phyloP scores from a whole-genome alignment of 2,888 invertebrate genomes.

The Drosophila quasianomalipes region DNA sequence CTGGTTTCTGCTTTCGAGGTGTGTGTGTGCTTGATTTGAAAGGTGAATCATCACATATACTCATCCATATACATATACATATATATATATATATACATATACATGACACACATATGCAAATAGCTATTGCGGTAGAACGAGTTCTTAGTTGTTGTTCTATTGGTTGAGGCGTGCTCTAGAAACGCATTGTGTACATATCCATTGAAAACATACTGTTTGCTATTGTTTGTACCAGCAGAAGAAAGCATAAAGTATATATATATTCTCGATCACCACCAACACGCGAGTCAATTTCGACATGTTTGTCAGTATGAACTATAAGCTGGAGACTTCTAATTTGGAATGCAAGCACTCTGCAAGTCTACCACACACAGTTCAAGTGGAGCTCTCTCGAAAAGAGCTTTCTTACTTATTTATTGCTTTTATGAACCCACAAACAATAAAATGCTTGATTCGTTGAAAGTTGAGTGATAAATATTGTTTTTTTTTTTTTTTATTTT shows the following conservation, averaged over 20 bases:
- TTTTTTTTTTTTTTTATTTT: neutral
- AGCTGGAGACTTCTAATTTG: neutral
- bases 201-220: neutral
- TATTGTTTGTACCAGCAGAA: neutral
- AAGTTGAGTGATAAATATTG: neutral
- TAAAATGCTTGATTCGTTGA: neutral
- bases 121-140: neutral
- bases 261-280: neutral
- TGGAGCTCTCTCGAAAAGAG: neutral
- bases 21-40: slow-evolving; percentile 10
- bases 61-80: neutral
- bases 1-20: neutral
- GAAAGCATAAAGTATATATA: neutral
- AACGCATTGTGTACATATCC: neutral
- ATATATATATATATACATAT: no score
- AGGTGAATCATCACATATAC: slow-evolving; percentile 13
- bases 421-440: neutral
- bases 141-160: slow-evolving; percentile 4
- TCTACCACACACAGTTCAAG: neutral
- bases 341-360: neutral
- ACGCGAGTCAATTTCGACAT: neutral
- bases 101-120: slow-evolving; percentile 30
- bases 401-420: neutral
- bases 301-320: neutral
- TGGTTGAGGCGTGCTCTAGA: neutral